These are phyloP conservation scores for Cololabis saira DNA, from an alignment of 2,113 vertebrate genomes.

Conservation along the genomic window DNA sequence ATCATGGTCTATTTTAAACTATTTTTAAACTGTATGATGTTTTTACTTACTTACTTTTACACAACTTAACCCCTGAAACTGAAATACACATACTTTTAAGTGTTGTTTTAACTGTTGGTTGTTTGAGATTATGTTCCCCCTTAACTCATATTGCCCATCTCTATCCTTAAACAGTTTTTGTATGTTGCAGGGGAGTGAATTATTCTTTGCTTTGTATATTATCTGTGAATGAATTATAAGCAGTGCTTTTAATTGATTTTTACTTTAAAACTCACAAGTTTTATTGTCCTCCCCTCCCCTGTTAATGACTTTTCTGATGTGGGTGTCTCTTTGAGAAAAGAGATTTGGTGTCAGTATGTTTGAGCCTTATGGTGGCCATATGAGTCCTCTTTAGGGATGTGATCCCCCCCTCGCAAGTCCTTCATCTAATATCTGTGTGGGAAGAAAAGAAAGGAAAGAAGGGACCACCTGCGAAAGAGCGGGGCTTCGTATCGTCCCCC, in stretches of 20 bases:
- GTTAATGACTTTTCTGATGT: conserved; percentile 19
- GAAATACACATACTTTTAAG: no score
- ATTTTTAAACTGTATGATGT: no score
- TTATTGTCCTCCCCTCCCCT: not conserved
- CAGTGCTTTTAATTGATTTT: conserved; percentile 2
- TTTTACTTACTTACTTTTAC: no score
- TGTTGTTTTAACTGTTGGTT: no score
- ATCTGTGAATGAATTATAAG: not conserved
- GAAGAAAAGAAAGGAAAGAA: no score
- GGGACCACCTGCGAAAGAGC: conserved; percentile 54
- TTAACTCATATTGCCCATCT: no score
- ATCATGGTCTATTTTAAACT: no score
- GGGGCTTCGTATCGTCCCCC: conserved; percentile 22
- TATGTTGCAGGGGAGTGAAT: no score
- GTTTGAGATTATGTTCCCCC: no score
- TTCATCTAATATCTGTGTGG: conserved; percentile 30
- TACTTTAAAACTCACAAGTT: not conserved
- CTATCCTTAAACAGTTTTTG: no score
- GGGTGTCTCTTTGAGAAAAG: conserved; percentile 58
- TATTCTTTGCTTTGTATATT: no score
- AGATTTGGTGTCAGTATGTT: conserved; percentile 58
- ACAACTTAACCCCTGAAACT: no score
- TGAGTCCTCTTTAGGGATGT: conserved; percentile 62
- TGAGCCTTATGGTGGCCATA: conserved; percentile 78
- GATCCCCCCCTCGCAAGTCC: conserved; percentile 36